Conservation (phyloP, 2,797 vertebrate species). For the Mus spretus region DNA sequence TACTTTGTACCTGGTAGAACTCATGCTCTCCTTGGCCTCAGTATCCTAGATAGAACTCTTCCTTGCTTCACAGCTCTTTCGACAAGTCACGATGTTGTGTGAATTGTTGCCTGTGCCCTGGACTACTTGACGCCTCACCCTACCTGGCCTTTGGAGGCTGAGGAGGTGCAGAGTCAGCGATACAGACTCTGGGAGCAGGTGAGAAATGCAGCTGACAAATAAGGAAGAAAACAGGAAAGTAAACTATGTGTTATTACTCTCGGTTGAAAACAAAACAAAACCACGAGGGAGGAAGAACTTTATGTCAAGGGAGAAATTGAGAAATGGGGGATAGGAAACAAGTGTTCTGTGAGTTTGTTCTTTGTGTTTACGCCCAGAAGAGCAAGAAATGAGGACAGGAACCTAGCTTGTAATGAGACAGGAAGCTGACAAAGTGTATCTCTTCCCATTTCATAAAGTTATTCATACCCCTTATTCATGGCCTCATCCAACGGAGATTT, state of each 20-base stretch:
- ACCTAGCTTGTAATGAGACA: neutral
- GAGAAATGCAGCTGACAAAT: no score
- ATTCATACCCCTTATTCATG: neutral
- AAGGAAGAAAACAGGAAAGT: no score
- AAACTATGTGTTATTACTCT: neutral
- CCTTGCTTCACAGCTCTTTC: neutral
- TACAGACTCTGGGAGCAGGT: no score
- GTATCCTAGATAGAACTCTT: neutral
- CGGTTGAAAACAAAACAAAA: neutral
- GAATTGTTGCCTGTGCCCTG: neutral
- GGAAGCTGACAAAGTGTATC: neutral
- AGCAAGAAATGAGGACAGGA: neutral
- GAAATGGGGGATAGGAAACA: neutral
- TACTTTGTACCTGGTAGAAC: neutral
- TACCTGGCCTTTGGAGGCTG: no score
- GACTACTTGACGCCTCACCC: no score
- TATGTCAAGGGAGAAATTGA: neutral
- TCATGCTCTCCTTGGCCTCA: neutral
- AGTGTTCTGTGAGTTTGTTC: neutral
- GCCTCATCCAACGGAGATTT: neutral
- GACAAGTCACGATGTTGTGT: neutral
- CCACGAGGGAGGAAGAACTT: neutral
- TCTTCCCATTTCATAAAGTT: neutral
- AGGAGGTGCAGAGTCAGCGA: no score
- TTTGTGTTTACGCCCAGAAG: neutral